These are phyloP conservation scores for Argentina silus DNA, from an alignment of 2,797 vertebrate species.

Conservation along the genomic window DNA sequence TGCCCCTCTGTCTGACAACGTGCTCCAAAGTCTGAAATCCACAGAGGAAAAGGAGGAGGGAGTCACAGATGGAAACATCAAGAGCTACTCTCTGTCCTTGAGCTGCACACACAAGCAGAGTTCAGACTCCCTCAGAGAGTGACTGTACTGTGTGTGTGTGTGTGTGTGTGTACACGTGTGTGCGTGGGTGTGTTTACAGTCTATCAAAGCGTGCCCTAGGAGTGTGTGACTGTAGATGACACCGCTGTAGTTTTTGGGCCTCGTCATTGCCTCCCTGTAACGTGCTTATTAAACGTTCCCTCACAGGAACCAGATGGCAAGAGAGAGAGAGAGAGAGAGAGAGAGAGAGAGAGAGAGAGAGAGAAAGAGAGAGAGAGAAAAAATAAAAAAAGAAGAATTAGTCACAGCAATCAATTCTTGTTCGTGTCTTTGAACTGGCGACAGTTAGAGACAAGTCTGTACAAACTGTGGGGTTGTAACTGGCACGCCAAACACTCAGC, in stretches of 20 bases:
- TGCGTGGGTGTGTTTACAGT: conserved; percentile 26
- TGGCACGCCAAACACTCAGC: conserved; percentile 62
- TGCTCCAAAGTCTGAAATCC: conserved; percentile 27
- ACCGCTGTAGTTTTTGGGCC: conserved; percentile 57
- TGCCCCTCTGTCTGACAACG: conserved; percentile 35
- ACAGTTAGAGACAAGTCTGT: conserved; percentile 76
- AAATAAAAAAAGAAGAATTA: conserved; percentile 61
- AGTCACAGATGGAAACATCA: neutral
- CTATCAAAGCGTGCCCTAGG: conserved; percentile 44
- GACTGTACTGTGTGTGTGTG: neutral
- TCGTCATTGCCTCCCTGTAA: conserved; percentile 67
- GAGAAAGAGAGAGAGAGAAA: conserved; percentile 22
- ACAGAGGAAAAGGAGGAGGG: neutral
- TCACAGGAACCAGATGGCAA: conserved; percentile 73
- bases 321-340: conserved; percentile 28
- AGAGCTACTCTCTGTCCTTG: neutral
- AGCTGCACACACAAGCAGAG: neutral
- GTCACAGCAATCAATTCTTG: conserved; percentile 77
- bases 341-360: conserved; percentile 28
- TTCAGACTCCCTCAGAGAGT: neutral
- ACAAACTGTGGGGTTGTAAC: conserved; percentile 71
- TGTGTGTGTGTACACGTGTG: neutral
- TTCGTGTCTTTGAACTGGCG: conserved; percentile 72
- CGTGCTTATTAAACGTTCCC: conserved; percentile 73
- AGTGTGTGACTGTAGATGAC: conserved; percentile 50